These are phyloP conservation scores for Drosophila longiperda DNA, from an alignment of 2,888 invertebrate genomes.

Conservation along the genomic window DNA sequence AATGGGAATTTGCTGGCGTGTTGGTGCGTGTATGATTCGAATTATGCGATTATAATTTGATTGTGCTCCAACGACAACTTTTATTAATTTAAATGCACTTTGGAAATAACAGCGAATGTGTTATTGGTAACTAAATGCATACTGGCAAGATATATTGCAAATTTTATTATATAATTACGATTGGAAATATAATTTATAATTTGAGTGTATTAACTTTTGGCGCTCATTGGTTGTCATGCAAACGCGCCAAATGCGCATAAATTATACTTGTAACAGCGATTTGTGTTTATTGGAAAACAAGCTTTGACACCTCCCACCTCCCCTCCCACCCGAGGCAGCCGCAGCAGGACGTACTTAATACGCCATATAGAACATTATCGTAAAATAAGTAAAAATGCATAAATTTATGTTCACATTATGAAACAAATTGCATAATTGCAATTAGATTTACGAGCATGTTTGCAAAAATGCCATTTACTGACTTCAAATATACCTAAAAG, in stretches of 20 bases:
- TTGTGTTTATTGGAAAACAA: slow-evolving; percentile 76
- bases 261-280: slow-evolving; percentile 59
- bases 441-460: slow-evolving; percentile 65
- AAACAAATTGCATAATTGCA: slow-evolving; percentile 77
- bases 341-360: slow-evolving; percentile 25
- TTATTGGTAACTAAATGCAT: slow-evolving; percentile 16
- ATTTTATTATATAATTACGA: slow-evolving; percentile 49
- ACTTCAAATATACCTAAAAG: slow-evolving; percentile 17
- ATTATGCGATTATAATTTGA: slow-evolving; percentile 65
- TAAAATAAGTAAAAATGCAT: slow-evolving; percentile 21
- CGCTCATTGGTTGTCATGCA: slow-evolving; percentile 35
- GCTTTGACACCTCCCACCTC: slow-evolving; percentile 32
- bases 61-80: slow-evolving; percentile 44
- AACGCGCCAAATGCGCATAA: slow-evolving; percentile 52
- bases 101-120: slow-evolving; percentile 7
- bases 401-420: slow-evolving; percentile 63
- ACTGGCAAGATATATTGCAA: slow-evolving; percentile 29
- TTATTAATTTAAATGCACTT: slow-evolving; percentile 36
- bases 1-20: slow-evolving; percentile 21
- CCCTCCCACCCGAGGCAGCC: not conserved
- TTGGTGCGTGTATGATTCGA: slow-evolving; percentile 45
- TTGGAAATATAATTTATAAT: slow-evolving; percentile 56
- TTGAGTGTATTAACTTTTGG: slow-evolving; percentile 52
- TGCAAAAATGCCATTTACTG: slow-evolving; percentile 51
- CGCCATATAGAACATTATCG: slow-evolving; percentile 39